Conservation (phyloP, 1,140 invertebrate species). For the Muscidifurax raptorellus region DNA sequence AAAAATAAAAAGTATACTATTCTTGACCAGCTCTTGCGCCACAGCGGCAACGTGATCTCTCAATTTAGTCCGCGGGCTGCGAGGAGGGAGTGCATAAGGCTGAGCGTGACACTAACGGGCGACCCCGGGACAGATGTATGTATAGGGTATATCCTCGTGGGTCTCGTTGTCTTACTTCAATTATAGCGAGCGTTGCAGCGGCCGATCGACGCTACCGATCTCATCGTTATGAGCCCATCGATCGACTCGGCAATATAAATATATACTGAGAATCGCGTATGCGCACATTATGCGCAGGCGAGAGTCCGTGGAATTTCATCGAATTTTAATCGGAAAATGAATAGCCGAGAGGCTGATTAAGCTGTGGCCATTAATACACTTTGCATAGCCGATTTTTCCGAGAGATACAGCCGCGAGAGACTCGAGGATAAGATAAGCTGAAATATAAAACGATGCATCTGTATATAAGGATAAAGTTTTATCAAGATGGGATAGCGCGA, state of each 20-base stretch:
- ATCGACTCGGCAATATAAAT: constrained; percentile 1
- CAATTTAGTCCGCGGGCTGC: not conserved
- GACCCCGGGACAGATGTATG: constrained; percentile 36
- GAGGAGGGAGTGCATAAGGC: too few species aligned
- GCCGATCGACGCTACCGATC: constrained; percentile 12
- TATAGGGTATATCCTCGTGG: not conserved
- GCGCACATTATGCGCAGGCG: not conserved
- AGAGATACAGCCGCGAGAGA: not conserved
- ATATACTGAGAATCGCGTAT: not conserved
- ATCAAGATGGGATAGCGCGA: constrained; percentile 13
- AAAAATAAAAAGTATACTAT: not conserved
- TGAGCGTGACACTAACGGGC: not conserved
- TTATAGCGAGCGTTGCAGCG: not conserved
- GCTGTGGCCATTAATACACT: not conserved
- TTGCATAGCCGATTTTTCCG: not conserved
- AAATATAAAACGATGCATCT: constrained; percentile 13
- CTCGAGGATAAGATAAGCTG: not conserved
- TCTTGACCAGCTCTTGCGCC: not conserved
- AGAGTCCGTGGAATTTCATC: not conserved
- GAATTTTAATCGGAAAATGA: not conserved
- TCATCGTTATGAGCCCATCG: constrained; percentile 40
- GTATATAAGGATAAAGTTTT: not conserved
- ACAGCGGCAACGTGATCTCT: constrained; percentile 12
- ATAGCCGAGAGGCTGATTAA: not conserved
- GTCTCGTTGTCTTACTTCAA: constrained; percentile 17